These are phyloP conservation scores for Rousettus madagascariensis DNA, from an alignment of 2,797 vertebrate genomes.

Conservation along the genomic window DNA sequence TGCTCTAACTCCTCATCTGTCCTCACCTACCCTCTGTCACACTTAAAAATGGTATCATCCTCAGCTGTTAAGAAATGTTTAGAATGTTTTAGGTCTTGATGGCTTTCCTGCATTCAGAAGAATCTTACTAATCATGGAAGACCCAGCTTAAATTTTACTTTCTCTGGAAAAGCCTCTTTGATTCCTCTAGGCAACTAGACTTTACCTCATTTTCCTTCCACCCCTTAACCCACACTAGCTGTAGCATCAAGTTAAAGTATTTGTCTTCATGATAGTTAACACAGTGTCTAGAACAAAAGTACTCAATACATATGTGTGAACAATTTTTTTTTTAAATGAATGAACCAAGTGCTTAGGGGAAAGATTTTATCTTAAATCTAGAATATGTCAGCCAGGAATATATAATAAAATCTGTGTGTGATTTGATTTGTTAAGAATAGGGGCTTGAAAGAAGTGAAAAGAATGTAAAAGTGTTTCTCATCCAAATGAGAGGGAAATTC, in stretches of 20 bases:
- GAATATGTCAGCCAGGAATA: background rate
- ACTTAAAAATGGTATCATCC: background rate
- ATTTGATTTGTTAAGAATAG: background rate
- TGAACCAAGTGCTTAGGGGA: background rate
- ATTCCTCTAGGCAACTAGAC: background rate
- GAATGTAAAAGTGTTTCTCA: background rate
- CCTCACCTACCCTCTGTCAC: background rate
- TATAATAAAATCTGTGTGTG: background rate
- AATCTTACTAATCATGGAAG: background rate
- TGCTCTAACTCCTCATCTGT: background rate
- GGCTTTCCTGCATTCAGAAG: background rate
- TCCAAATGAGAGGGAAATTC: background rate
- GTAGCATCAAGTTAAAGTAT: background rate
- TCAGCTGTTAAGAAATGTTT: background rate
- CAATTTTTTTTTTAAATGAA: background rate
- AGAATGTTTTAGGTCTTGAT: background rate
- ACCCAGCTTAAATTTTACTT: background rate
- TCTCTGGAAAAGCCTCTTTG: background rate
- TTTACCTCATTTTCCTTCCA: background rate
- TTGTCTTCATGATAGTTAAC: background rate
- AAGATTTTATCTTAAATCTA: background rate
- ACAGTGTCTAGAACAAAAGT: background rate
- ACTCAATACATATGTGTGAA: background rate
- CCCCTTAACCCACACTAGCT: background rate
- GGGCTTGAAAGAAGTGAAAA: background rate